Evolutionary conservation across 1,140 invertebrate species (phyloP).

Genomic region (Chironomus tepperi): DNA sequence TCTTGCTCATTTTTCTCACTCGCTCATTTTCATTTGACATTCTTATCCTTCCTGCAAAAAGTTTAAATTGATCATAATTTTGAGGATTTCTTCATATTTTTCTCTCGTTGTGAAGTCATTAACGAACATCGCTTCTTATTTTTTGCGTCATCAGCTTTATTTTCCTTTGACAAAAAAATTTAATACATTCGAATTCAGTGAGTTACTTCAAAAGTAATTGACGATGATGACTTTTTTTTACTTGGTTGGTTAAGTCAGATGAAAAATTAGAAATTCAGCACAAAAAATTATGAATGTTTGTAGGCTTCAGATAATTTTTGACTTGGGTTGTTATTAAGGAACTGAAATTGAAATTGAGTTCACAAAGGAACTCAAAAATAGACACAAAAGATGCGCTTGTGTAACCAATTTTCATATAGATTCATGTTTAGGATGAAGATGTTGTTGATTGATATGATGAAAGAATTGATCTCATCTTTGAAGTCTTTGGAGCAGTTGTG

Average conservation of each 20-base stretch:
- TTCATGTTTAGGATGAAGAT: no score
- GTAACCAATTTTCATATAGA: no score
- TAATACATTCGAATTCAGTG: no score
- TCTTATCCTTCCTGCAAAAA: no score
- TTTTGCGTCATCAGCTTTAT: neutral
- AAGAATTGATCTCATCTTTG: no score
- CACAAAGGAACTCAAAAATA: neutral
- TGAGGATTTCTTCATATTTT: neutral
- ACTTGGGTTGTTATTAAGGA: no score
- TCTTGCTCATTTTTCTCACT: neutral
- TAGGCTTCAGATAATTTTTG: no score
- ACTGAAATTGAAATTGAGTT: neutral
- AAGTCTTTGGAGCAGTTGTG: no score
- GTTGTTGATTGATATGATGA: no score
- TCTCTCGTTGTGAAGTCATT: neutral
- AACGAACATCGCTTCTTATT: neutral
- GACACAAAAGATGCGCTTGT: no score
- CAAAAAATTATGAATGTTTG: neutral
- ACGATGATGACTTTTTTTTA: neutral
- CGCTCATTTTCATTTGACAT: no score
- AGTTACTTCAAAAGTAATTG: neutral
- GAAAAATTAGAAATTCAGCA: slow-evolving; percentile 1
- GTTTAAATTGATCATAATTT: neutral
- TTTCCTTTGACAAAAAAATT: no score
- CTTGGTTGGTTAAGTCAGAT: slow-evolving; percentile 4